A percentile compares a stretch with the other conserved stretches of the same genome.
Conservation (phyloP, 2,888 invertebrate genomes). For the Spisula subtruncata region DNA sequence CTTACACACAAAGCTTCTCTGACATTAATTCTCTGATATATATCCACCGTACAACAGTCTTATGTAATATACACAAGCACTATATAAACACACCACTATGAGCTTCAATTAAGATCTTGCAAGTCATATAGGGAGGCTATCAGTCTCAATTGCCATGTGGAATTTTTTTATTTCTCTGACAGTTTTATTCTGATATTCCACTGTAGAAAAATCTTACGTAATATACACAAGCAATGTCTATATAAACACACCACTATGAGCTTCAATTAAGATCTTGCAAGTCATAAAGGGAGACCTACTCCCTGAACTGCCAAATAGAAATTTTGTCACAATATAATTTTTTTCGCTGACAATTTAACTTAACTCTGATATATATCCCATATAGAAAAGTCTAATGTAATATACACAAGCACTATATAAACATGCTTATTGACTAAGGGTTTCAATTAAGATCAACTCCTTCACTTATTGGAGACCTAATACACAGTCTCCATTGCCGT, state of each 20-base stretch:
- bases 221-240: conserved; percentile 12
- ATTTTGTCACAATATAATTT: too few species aligned
- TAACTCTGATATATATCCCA: neutral
- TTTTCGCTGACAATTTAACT: neutral
- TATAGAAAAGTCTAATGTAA: neutral
- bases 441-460: neutral
- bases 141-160: neutral
- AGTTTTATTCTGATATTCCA: neutral
- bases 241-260: neutral
- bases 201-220: neutral
- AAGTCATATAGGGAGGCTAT: neutral
- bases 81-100: neutral
- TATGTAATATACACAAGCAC: conserved; percentile 14
- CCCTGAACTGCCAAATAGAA: too few species aligned
- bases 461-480: too few species aligned
- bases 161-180: neutral
- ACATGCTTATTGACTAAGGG: neutral
- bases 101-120: neutral
- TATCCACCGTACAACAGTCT: neutral
- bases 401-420: conserved; percentile 15
- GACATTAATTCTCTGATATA: neutral
- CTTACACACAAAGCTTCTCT: neutral
- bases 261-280: neutral
- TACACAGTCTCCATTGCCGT: too few species aligned
- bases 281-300: neutral